phyloP scores from a whole-genome alignment of 1,140 invertebrate genomes.

The Harpegnathos saltator region DNA sequence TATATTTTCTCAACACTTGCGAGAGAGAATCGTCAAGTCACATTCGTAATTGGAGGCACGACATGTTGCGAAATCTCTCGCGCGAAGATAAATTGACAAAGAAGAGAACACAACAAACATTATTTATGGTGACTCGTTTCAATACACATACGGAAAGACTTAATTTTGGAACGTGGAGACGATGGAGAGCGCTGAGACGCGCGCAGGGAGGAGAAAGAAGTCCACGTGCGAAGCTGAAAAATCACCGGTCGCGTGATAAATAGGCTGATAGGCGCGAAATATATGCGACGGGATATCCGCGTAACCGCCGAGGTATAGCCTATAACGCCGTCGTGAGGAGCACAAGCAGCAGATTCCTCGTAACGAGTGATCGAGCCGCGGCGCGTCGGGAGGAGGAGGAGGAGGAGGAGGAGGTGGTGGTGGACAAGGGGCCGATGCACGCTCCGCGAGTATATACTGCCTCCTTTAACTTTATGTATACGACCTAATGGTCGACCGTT shows the following conservation, averaged over 20 bases:
- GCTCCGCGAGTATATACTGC: no score
- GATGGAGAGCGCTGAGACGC: no score
- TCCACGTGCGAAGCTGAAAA: neutral
- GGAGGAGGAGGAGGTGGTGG: no score
- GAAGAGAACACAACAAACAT: neutral
- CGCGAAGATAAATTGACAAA: conserved; percentile 1
- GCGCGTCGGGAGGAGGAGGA: neutral
- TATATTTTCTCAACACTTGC: no score
- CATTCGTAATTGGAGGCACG: no score
- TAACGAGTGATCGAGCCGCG: conserved; percentile 9
- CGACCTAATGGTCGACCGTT: conserved; percentile 69
- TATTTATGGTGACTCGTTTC: no score
- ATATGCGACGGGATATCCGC: neutral
- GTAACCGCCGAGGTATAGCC: neutral
- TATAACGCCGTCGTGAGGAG: neutral
- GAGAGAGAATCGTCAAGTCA: no score
- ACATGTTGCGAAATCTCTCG: no score
- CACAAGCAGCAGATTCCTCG: neutral
- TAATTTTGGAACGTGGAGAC: neutral
- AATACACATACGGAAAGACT: neutral
- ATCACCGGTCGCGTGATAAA: conserved; percentile 7
- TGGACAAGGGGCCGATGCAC: no score
- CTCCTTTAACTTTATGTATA: conserved; percentile 64
- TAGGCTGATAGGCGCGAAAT: neutral
- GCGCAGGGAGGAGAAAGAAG: no score